phyloP scores from a whole-genome alignment of 1,140 invertebrate genomes.

The Drosophila rufa region DNA sequence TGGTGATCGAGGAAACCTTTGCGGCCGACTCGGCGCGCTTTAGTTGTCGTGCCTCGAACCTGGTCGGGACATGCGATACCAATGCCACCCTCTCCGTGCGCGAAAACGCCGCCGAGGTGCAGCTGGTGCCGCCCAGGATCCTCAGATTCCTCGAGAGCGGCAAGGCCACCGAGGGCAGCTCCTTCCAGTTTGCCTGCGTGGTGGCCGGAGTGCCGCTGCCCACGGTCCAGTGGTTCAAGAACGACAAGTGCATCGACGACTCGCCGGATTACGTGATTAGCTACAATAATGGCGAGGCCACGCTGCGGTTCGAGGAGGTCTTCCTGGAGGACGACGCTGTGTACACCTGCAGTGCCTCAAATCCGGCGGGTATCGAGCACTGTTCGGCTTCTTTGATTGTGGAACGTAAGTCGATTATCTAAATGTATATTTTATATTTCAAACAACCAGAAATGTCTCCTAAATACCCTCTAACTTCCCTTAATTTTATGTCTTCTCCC shows the following conservation, averaged over 20 bases:
- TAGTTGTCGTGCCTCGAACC: constrained; percentile 90
- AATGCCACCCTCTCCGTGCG: constrained; percentile 91
- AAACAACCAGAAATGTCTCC: too few relatives aligned
- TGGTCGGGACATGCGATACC: constrained; percentile 90
- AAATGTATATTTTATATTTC: background rate
- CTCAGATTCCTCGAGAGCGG: constrained; percentile 88
- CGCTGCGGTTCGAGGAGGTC: constrained; percentile 89
- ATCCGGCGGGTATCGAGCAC: constrained; percentile 90
- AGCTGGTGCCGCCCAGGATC: constrained; percentile 88
- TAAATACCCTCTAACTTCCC: too few relatives aligned
- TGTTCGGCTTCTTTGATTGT: constrained; percentile 91
- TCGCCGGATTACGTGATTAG: constrained; percentile 87
- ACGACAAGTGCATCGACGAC: constrained; percentile 87
- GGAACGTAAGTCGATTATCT: constrained; percentile 87
- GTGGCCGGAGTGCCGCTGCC: constrained; percentile 91
- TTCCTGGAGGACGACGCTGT: constrained; percentile 88
- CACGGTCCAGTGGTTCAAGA: constrained; percentile 92
- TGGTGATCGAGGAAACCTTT: constrained; percentile 89
- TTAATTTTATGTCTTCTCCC: background rate
- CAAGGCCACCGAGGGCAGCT: constrained; percentile 88
- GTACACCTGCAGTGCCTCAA: constrained; percentile 91
- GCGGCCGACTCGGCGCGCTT: constrained; percentile 89
- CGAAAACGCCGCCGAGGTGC: constrained; percentile 87
- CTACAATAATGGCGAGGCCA: constrained; percentile 91
- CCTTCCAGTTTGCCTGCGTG: constrained; percentile 89